Base-by-base conservation (phyloP, 2,113 vertebrate species). In the Sphyrna mokarran region DNA sequence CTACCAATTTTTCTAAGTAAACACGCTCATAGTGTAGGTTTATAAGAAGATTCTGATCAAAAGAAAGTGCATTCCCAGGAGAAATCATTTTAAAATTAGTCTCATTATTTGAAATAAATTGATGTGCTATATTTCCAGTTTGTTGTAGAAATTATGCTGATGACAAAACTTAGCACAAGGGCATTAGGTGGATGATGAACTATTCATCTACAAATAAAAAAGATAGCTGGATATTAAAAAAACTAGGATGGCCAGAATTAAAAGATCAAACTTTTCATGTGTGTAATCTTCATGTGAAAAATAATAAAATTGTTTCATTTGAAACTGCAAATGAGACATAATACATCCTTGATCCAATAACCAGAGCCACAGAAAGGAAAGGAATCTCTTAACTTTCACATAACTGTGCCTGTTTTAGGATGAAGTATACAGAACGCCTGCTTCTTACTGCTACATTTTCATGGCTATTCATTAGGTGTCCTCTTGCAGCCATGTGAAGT, bases 71-170 rank as follows among this genome's bases (percentile, higher is more conserved):
- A 26, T 48, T 98, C 97, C 97, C 98, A 97, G 96, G 97, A 97
- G 98, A 98, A 96, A 96, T 70, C 86, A 96, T 96, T 97, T 97
- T 97, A 97, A 98, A 98, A 98, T 98, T 97, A 98, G 97, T 97
- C 96, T 97, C 97, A 96, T 97, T 97, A 97, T 97, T 96, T 97
- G 96, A 97, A 97, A 98, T 97, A 97, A 97, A 96, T 97, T 96
- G 96, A 97, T 97, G 96, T 97, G 96, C 97, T 97, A 96, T 96
- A 97, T 97, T 97, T 97, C 97, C 96, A 96, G 96, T 97, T 96
- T 96, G 96, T 95, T 96, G 96, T 96, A 96, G 96, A 95, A 95
- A 95, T 95, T 70, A 70, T 76, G 94, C 68, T 70, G 94, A 95
- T 70, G 94, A 72, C 69, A 72, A 72, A 95, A 95, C 68, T 94